Evolutionary conservation across 2,888 invertebrate genomes (phyloP).

Genomic region (Meiosimyza decipiens): DNA sequence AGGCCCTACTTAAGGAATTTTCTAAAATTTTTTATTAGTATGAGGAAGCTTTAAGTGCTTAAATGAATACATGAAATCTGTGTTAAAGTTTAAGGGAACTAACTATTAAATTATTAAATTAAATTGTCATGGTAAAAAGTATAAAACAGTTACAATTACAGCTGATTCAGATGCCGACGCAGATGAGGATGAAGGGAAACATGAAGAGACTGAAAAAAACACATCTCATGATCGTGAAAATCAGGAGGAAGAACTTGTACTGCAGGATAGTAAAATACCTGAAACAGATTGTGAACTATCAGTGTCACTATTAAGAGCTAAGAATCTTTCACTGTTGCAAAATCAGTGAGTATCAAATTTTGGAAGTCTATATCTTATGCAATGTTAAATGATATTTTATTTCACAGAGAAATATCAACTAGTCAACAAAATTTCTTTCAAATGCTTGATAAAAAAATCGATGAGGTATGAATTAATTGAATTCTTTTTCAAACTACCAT

Average conservation of each 20-base stretch:
- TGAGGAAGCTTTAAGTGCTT: too few relatives aligned
- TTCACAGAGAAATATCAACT: slow-evolving; percentile 84
- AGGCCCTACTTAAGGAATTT: too few relatives aligned
- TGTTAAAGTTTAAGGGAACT: too few relatives aligned
- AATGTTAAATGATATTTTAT: slow-evolving; percentile 36
- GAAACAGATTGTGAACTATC: slow-evolving; percentile 66
- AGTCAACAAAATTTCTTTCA: slow-evolving; percentile 94
- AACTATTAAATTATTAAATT: too few relatives aligned
- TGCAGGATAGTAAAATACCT: slow-evolving; percentile 62
- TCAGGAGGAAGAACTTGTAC: slow-evolving; percentile 63
- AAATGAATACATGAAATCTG: too few relatives aligned
- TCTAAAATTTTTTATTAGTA: too few relatives aligned
- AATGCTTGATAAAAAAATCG: slow-evolving; percentile 92
- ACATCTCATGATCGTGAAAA: slow-evolving; percentile 61
- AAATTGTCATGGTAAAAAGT: too few relatives aligned
- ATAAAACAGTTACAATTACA: slow-evolving; percentile 42
- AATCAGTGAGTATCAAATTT: slow-evolving; percentile 68
- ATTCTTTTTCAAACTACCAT: too few relatives aligned
- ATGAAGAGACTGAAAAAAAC: slow-evolving; percentile 63
- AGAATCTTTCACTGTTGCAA: slow-evolving; percentile 70
- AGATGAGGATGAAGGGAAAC: slow-evolving; percentile 67
- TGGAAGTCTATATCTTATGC: background rate
- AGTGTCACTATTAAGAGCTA: slow-evolving; percentile 66
- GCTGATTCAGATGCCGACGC: slow-evolving; percentile 67
- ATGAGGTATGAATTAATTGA: slow-evolving; percentile 72